phyloP scores from a whole-genome alignment of 35 echinoderm and acorn worm species.

The Diadema setosum region DNA sequence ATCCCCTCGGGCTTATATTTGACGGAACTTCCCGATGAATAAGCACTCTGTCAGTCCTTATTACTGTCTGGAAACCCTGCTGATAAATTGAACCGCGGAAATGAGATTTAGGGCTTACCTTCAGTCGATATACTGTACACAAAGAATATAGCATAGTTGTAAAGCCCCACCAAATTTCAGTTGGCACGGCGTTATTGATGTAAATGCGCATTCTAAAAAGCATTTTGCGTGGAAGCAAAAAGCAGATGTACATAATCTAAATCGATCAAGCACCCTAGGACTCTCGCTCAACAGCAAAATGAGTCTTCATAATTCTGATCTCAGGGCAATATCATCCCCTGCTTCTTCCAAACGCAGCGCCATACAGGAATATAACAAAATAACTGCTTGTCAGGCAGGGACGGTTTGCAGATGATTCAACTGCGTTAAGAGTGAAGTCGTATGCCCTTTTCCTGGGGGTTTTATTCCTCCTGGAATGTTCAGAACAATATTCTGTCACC shows the following conservation, averaged over 20 bases:
- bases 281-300: too few species aligned
- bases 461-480: too few species aligned
- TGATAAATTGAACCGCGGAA: slow-evolving; percentile 2
- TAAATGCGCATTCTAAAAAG: not conserved
- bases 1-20: slow-evolving; percentile 9
- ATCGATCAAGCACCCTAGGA: too few species aligned
- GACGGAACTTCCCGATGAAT: slow-evolving; percentile 6
- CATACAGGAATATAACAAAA: too few species aligned
- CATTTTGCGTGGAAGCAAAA: not conserved
- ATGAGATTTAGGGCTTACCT: not conserved
- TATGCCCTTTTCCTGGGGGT: too few species aligned
- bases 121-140: not conserved
- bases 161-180: not conserved
- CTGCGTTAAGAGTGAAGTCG: too few species aligned
- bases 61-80: not conserved
- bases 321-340: too few species aligned
- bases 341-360: too few species aligned
- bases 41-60: slow-evolving; percentile 6
- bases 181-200: not conserved
- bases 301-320: too few species aligned
- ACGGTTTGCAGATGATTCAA: too few species aligned
- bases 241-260: not conserved
- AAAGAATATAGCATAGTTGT: not conserved
- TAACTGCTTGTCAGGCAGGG: too few species aligned
- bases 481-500: too few species aligned